A percentile compares a stretch with the other conserved stretches of the same genome.
Evolutionary conservation across 2,113 vertebrate species (phyloP).

Genomic region (Zosterops lateralis): DNA sequence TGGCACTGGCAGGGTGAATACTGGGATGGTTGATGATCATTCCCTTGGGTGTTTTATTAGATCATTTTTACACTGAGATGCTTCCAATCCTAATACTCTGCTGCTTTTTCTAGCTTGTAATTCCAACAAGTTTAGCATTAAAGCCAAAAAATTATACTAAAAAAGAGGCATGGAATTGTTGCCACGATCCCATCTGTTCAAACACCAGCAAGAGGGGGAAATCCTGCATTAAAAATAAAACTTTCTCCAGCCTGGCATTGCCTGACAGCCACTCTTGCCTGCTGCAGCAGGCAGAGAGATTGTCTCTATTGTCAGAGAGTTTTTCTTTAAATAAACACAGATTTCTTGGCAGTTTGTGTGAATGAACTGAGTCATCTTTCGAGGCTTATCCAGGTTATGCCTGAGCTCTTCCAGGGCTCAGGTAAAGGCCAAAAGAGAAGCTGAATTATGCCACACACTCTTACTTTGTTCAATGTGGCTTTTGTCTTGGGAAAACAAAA

Average conservation of each 20-base stretch:
- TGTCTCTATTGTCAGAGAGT: constrained; percentile 35
- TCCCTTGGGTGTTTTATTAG: background rate
- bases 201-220: constrained; percentile 57
- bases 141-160: background rate
- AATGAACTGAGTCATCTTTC: constrained; percentile 19
- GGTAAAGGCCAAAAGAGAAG: background rate
- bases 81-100: background rate
- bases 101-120: background rate
- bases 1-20: background rate
- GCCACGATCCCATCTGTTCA: constrained; percentile 63
- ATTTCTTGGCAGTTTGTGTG: background rate
- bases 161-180: background rate
- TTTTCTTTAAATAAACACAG: constrained; percentile 65
- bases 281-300: constrained; percentile 57
- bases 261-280: constrained; percentile 22
- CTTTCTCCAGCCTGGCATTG: background rate
- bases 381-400: background rate
- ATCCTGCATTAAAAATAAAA: constrained; percentile 44
- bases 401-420: constrained; percentile 33
- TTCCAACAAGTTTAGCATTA: background rate
- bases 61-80: background rate
- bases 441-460: background rate
- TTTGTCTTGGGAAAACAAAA: constrained; percentile 47
- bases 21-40: background rate
- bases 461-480: constrained; percentile 23